Evolutionary conservation across 2,797 vertebrate genomes (phyloP), one percentile per base, ranked within the genome.

Genomic region (Diplodus sargus): DNA sequence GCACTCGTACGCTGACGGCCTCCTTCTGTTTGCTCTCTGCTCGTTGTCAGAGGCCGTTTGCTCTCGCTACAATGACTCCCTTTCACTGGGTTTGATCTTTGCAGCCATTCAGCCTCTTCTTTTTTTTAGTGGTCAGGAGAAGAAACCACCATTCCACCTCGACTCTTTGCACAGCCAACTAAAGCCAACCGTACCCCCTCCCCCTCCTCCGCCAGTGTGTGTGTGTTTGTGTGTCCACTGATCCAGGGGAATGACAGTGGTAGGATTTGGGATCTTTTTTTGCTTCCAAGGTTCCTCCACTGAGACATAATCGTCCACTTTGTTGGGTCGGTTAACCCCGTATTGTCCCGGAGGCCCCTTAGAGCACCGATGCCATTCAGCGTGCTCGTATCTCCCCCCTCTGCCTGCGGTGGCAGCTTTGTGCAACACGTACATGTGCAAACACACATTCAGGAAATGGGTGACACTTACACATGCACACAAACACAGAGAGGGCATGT

Each of bases 51-150:
- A 91, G 79, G 70, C 76, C 81, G 87, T 93, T 93, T 91, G 89
- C 90, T 90, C 85, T 86, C 73, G 18, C 80, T 84, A 89, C 91
- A 93, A 85, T 90, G 89, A 85, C 71, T 91, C 89, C 85, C 80
- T 91, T 92, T 94, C 84, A 85, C 81, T 54, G 66, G 82, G 91
- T 90, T 90, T 93, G 90, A 94, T 94, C 90, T 92, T 79, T 85
- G 64, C 87, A 87, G 87, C 86, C 78, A 87, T 87, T 87, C 82
- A 80, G 57, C 78, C 71, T 93, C 78, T 82, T 88, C 70, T 80
- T 48, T 57, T 86, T 83, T 86, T 83, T 81, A 65, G 66, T 86
- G 90, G 75, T 91, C 82, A 85, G 82, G 76, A 84, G 83, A 86
- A 76, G 76, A 87, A 72, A 51, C 71, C 83, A 73, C 68, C 61